A percentile compares a stretch with the other conserved stretches of the same genome.
These are phyloP conservation scores for Salvelinus sp. DNA, from an alignment of 2,113 vertebrate genomes.

Conservation along the genomic window DNA sequence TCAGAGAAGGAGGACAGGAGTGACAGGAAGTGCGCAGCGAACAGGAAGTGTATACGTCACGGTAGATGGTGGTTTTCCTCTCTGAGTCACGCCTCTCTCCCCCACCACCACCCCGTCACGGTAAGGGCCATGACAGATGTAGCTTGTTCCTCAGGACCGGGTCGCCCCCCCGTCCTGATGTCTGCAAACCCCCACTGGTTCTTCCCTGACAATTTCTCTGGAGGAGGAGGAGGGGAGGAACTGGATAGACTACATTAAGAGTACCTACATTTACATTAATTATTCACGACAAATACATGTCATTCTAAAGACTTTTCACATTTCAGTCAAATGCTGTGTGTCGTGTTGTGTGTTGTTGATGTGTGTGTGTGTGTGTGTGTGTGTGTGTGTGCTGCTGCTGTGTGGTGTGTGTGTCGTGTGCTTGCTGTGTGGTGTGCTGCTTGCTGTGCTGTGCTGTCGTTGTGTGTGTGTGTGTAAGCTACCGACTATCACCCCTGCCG, in stretches of 20 bases:
- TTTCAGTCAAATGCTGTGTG: neutral
- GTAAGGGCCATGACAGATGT: conserved; percentile 87
- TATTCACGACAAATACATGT: no score
- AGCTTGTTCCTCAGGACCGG: conserved; percentile 85
- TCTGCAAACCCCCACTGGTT: conserved; percentile 91
- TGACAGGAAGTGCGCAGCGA: neutral
- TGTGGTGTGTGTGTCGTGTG: neutral
- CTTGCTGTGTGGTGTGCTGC: no score
- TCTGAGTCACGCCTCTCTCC: conserved; percentile 83
- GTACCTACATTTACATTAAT: no score
- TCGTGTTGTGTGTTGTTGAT: no score
- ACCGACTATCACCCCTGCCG: conserved; percentile 89
- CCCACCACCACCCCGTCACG: conserved; percentile 89
- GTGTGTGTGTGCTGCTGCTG: neutral
- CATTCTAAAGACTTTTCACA: no score
- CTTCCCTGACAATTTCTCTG: conserved; percentile 91
- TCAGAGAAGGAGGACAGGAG: conserved; percentile 63
- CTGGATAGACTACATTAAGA: neutral
- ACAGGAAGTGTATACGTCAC: conserved; percentile 66
- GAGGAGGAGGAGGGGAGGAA: neutral
- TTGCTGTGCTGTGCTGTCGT: no score
- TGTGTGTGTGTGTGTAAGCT: neutral
- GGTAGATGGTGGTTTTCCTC: conserved; percentile 87
- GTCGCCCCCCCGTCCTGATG: conserved; percentile 84
- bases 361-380: no score